A percentile compares a stretch with the other conserved stretches of the same genome.
Conservation (phyloP, 1,140 invertebrate genomes). For the Cotesia vestalis region DNA sequence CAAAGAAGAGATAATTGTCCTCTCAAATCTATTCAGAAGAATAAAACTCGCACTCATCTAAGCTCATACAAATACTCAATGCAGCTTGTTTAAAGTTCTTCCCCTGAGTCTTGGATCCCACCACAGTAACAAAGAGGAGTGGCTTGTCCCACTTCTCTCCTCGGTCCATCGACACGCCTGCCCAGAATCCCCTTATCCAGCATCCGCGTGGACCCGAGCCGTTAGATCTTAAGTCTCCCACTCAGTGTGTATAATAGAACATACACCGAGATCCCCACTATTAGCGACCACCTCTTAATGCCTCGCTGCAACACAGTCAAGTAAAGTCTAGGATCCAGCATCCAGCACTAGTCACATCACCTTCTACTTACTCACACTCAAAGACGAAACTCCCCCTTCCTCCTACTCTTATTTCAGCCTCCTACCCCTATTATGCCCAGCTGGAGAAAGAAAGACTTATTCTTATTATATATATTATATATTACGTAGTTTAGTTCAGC, state of each 20-base stretch:
- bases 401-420: not conserved
- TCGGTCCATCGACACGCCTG: slow-evolving; percentile 35
- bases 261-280: too few species aligned
- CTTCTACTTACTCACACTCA: not conserved
- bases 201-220: slow-evolving; percentile 11
- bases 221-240: slow-evolving; percentile 36
- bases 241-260: too few species aligned
- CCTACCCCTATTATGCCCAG: too few species aligned
- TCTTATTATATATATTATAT: too few species aligned
- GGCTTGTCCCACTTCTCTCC: slow-evolving; percentile 35
- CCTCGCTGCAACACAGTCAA: slow-evolving; percentile 1
- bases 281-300: not conserved
- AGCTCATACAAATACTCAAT: too few species aligned
- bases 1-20: too few species aligned
- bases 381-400: slow-evolving; percentile 2
- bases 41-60: too few species aligned
- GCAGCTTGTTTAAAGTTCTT: too few species aligned
- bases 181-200: slow-evolving; percentile 38
- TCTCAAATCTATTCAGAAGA: too few species aligned
- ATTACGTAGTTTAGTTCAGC: too few species aligned
- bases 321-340: not conserved
- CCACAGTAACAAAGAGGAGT: slow-evolving; percentile 7
- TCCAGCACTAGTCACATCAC: not conserved
- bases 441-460: too few species aligned
- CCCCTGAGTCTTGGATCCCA: slow-evolving; percentile 37